A percentile compares a stretch with the other conserved stretches of the same genome.
Evolutionary conservation across 92 coral and sea anemone species (phyloP).

Genomic region (Epizoanthus ramosus): DNA sequence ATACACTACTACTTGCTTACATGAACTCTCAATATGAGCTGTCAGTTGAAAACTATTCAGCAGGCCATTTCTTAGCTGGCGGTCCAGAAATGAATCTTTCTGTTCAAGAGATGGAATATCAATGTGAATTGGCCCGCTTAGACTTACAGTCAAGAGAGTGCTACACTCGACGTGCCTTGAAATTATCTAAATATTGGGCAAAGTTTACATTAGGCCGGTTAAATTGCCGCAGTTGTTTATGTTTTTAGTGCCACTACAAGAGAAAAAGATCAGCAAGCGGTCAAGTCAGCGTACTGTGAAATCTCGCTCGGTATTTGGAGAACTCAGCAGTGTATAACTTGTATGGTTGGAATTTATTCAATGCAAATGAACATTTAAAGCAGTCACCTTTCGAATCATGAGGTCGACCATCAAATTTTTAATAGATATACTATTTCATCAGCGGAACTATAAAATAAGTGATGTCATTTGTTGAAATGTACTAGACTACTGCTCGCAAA

Average conservation of each 20-base stretch:
- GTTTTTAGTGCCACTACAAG: neutral
- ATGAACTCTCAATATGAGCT: neutral
- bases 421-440: too few relatives aligned
- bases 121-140: neutral
- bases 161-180: neutral
- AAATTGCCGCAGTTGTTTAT: constrained; percentile 17
- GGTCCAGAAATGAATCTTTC: constrained; percentile 7
- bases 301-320: constrained; percentile 14
- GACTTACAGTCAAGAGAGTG: neutral
- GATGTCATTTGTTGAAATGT: too few relatives aligned
- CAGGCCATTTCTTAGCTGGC: constrained; percentile 8
- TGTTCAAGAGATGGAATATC: constrained; percentile 5
- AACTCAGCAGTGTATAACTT: neutral
- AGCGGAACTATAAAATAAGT: too few relatives aligned
- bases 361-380: neutral
- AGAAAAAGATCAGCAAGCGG: neutral
- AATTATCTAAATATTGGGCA: constrained; percentile 29
- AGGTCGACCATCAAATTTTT: too few relatives aligned
- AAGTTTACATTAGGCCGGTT: neutral
- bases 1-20: neutral
- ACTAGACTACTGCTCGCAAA: too few relatives aligned
- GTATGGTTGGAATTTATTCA: constrained; percentile 29
- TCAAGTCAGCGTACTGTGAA: neutral
- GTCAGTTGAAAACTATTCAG: constrained; percentile 4
- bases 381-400: neutral